Evolutionary conservation across 2,888 invertebrate genomes (phyloP), one percentile per base, ranked within the genome.

Genomic region (Hypena proboscidalis): DNA sequence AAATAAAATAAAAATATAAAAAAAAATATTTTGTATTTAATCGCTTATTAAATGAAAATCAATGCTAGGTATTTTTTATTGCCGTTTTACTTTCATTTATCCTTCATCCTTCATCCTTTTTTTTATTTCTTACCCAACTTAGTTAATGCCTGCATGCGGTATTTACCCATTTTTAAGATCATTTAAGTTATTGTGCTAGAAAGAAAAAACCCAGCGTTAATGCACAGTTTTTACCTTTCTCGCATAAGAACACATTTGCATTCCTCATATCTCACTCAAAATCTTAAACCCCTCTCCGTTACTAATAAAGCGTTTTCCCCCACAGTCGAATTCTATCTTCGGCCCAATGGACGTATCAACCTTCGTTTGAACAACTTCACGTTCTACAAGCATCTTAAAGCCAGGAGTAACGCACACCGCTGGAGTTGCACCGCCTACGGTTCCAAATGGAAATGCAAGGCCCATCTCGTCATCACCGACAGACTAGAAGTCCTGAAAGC

Each of bases 351-450:
- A 2, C 76, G 83, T 11, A 77, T 85, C 44, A 86, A 85, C 43
- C 76, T 88, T 1, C 88, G 87, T 2, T 54, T 89, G n/a, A 88
- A 88, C 58, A 79, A 85, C 45, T 88, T 81, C 38, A 85, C 83
- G 0, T 89, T 85, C 67, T 89, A 87, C 77, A 87, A 88, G 49
- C 88, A 89, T 40, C 59, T 86, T 15, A 86, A 83, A 44, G 84
- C 86, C 0, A 77, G 85, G 21, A 74, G 72, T 23, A 83, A 86
- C 49, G 86, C 87, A 0, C 74, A 83, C 21, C 83, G 85, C 9
- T 89, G 88, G 88, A 87, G 87, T 50, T 89, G 88, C 64, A 87
- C 87, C 0, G 82, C 82, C 1, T 86, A 87, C 57, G 84, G 84
- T 4, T 80, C 84, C 46, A 86, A 85, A 46, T 80, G 80, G 80